Evolutionary conservation across 2,113 vertebrate species (phyloP).

Genomic region (Phycodurus eques): DNA sequence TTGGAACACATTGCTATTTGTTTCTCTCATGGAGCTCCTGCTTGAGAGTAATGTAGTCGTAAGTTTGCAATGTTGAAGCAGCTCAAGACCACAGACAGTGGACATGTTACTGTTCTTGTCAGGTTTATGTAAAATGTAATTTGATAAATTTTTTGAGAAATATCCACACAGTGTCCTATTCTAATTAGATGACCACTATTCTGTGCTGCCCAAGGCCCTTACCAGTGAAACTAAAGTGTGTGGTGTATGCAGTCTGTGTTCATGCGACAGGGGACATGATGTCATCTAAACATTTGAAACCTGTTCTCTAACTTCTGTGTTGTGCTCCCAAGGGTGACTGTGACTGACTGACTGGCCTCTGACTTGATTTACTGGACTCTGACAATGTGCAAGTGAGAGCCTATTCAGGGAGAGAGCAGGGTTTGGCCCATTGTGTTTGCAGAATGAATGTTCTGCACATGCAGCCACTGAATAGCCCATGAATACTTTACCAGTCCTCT

Average conservation of each 20-base stretch:
- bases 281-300: slow-evolving; percentile 45
- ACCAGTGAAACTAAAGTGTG: slow-evolving; percentile 17
- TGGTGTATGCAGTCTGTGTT: slow-evolving; percentile 22
- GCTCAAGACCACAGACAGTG: background rate
- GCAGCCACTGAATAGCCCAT: slow-evolving; percentile 22
- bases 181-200: slow-evolving; percentile 6
- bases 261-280: slow-evolving; percentile 36
- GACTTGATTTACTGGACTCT: slow-evolving; percentile 55
- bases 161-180: slow-evolving; percentile 8
- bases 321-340: slow-evolving; percentile 40
- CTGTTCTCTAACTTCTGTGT: slow-evolving; percentile 39
- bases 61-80: background rate
- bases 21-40: background rate
- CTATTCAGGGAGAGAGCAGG: slow-evolving; percentile 45
- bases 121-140: background rate
- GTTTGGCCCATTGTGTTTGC: slow-evolving; percentile 51
- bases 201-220: slow-evolving; percentile 7
- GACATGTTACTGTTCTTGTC: background rate
- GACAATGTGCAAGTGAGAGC: slow-evolving; percentile 51
- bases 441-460: slow-evolving; percentile 46
- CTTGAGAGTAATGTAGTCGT: background rate
- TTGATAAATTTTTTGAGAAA: background rate
- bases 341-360: slow-evolving; percentile 54
- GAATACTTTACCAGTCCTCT: slow-evolving; percentile 32
- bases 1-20: background rate